These are phyloP conservation scores for Siniperca undulata DNA, from an alignment of 2,797 vertebrate genomes.

Conservation along the genomic window DNA sequence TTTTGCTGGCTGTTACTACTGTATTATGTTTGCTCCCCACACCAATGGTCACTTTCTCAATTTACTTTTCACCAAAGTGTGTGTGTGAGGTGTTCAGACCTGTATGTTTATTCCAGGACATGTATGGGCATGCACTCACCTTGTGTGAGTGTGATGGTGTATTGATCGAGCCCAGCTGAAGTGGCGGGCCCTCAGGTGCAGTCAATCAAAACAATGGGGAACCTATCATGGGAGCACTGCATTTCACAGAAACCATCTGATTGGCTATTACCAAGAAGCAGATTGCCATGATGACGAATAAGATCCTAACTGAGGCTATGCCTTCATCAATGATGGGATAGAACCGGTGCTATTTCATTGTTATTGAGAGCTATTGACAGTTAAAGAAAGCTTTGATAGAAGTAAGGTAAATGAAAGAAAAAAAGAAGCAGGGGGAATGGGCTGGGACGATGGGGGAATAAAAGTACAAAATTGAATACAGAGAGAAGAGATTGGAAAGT, in stretches of 20 bases:
- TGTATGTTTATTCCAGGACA: conserved; percentile 61
- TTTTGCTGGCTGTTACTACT: conserved; percentile 48
- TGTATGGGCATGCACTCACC: conserved; percentile 40
- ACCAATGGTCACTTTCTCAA: conserved; percentile 59
- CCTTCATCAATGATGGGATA: conserved; percentile 78
- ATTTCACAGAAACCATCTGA: conserved; percentile 75
- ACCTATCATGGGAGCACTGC: conserved; percentile 75
- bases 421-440: conserved; percentile 54
- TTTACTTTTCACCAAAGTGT: conserved; percentile 61
- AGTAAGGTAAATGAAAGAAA: conserved; percentile 47
- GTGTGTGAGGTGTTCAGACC: conserved; percentile 13
- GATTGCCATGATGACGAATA: conserved; percentile 81
- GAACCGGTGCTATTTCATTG: conserved; percentile 79
- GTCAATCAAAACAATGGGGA: conserved; percentile 83
- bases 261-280: conserved; percentile 82
- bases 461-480: conserved; percentile 78
- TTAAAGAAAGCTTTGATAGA: conserved; percentile 52
- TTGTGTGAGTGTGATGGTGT: conserved; percentile 70
- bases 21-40: conserved; percentile 50
- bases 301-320: conserved; percentile 72
- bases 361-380: conserved; percentile 84
- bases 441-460: conserved; percentile 62
- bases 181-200: conserved; percentile 78
- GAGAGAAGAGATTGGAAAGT: conserved; percentile 79
- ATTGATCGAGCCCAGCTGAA: conserved; percentile 80